phyloP scores from a whole-genome alignment of 2,113 vertebrate genomes.

The Platanista minor region DNA sequence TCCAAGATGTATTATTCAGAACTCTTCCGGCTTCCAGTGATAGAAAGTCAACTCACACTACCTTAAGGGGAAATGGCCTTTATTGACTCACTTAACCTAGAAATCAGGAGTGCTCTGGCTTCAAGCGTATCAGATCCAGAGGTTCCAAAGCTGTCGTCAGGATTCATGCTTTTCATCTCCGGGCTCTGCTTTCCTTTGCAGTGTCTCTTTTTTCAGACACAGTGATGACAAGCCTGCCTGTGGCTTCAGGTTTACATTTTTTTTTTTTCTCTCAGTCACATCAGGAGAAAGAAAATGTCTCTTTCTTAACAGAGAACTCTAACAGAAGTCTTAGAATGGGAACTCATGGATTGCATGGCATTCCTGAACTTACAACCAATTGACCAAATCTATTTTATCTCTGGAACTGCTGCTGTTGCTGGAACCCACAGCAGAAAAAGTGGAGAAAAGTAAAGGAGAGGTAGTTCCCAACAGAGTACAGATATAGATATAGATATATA shows the following conservation, averaged over 20 bases:
- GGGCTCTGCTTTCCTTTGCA: background rate
- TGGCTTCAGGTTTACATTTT: background rate
- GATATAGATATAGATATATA: no score
- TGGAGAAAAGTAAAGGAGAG: background rate
- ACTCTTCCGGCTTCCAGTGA: background rate
- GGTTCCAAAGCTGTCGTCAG: background rate
- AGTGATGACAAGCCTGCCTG: background rate
- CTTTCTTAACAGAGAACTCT: background rate
- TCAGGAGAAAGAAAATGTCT: background rate
- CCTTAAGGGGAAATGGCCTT: background rate
- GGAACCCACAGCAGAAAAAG: background rate
- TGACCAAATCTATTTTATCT: background rate
- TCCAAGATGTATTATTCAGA: slow-evolving; percentile 21
- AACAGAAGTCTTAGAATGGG: no score
- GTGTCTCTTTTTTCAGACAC: background rate
- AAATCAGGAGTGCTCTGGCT: background rate
- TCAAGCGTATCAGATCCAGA: background rate
- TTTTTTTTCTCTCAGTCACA: background rate
- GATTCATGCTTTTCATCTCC: background rate
- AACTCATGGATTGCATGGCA: background rate
- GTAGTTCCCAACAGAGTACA: background rate
- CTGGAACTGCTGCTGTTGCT: background rate
- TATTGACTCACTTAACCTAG: background rate
- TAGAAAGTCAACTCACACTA: background rate
- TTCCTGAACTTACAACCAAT: background rate